phyloP scores from a whole-genome alignment of 2,888 invertebrate species.

The Tenthredo mesomela region DNA sequence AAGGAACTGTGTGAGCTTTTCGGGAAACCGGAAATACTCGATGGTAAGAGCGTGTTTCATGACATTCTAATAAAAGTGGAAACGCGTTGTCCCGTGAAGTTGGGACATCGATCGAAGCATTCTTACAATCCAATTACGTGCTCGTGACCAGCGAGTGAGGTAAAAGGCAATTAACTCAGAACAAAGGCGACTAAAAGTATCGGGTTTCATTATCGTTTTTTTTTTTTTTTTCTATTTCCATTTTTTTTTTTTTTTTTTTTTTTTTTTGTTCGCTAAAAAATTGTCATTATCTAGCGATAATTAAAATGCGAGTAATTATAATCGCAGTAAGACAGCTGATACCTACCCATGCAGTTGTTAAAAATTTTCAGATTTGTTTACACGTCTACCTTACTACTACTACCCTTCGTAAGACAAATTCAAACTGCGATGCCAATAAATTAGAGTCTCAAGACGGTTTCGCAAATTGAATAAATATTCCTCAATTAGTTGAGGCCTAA shows the following conservation, averaged over 20 bases:
- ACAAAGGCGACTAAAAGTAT: slow-evolving; percentile 36
- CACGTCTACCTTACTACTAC: not conserved
- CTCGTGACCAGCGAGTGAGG: slow-evolving; percentile 41
- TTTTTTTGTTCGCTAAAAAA: not conserved
- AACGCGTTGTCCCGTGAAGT: slow-evolving; percentile 49
- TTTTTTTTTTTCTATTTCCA: not conserved
- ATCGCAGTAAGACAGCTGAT: not conserved
- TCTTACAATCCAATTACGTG: slow-evolving; percentile 49
- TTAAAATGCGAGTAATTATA: not conserved
- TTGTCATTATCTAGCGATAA: not conserved
- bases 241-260: not conserved
- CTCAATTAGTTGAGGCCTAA: not conserved
- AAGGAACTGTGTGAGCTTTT: not conserved
- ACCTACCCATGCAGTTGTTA: not conserved
- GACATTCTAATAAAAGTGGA: slow-evolving; percentile 34
- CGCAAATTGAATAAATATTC: not conserved
- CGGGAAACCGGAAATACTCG: slow-evolving; percentile 1
- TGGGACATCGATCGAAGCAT: slow-evolving; percentile 47
- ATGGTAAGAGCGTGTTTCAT: slow-evolving; percentile 23
- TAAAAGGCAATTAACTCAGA: slow-evolving; percentile 46
- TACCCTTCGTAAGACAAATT: not conserved
- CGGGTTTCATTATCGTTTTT: slow-evolving; percentile 33
- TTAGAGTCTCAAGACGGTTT: not conserved
- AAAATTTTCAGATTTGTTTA: not conserved
- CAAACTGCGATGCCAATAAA: not conserved